phyloP scores from a whole-genome alignment of 2,113 vertebrate genomes.

The Capreolus pygargus region DNA sequence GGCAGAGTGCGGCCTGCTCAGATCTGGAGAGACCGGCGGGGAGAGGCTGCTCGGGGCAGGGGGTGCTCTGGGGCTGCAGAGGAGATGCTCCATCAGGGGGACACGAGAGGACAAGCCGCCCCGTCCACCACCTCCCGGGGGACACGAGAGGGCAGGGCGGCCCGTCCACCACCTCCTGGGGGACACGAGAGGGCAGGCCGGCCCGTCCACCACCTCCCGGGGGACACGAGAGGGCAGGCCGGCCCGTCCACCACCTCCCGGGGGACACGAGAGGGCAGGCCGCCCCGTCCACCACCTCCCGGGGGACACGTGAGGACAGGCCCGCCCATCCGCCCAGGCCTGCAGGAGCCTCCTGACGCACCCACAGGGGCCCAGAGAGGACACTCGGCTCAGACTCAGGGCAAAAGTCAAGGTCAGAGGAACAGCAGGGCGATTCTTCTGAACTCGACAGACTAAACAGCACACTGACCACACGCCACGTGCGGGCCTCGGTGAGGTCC shows the following conservation, averaged over 20 bases:
- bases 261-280: too few species aligned
- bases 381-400: neutral
- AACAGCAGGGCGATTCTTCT: neutral
- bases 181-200: neutral
- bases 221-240: neutral
- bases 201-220: neutral
- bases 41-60: neutral
- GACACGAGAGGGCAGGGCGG: accelerated
- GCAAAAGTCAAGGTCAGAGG: neutral
- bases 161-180: neutral
- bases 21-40: neutral
- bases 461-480: neutral
- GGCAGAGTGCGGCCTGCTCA: neutral
- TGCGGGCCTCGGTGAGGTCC: neutral
- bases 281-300: neutral
- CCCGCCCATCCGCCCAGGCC: neutral
- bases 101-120: neutral
- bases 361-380: neutral
- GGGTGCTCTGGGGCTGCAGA: neutral
- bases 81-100: neutral
- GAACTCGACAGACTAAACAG: neutral
- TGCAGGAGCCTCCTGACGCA: neutral
- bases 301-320: neutral
- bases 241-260: too few species aligned
- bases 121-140: too few species aligned